Percentiles rank a stretch among this genome's conserved stretches.
Conservation (phyloP, 2,888 invertebrate species). For the Homarus gammarus region DNA sequence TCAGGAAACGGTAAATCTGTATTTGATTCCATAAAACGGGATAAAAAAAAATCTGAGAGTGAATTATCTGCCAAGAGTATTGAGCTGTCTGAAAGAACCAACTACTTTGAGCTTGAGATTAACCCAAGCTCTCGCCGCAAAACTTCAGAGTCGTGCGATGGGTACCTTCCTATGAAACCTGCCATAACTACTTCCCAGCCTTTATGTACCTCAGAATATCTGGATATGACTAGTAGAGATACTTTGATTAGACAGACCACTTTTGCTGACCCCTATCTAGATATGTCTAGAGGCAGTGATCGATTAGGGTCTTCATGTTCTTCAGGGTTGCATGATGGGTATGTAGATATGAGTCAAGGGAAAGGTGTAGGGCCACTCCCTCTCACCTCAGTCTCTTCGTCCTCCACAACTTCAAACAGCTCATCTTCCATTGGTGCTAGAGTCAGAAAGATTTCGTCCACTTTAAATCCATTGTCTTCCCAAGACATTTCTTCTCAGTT, state of each 20-base stretch:
- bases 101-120: conserved; percentile 62
- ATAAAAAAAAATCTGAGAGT: conserved; percentile 69
- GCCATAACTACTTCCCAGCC: conserved; percentile 51
- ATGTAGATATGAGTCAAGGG: conserved; percentile 75
- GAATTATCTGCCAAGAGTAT: conserved; percentile 59
- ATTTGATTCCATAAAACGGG: conserved; percentile 62
- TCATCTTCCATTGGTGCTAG: conserved; percentile 66
- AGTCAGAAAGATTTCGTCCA: conserved; percentile 64
- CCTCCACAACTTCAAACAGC: conserved; percentile 58
- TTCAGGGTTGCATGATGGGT: conserved; percentile 60
- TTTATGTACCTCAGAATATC: conserved; percentile 60
- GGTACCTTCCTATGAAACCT: conserved; percentile 73
- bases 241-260: conserved; percentile 28
- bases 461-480: conserved; percentile 69
- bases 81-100: conserved; percentile 53
- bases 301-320: conserved; percentile 32
- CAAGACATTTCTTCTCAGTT: conserved; percentile 64
- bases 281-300: conserved; percentile 58
- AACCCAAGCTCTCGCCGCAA: conserved; percentile 71
- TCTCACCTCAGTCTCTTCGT: conserved; percentile 53
- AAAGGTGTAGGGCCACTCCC: conserved; percentile 36
- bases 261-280: conserved; percentile 51
- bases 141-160: conserved; percentile 64
- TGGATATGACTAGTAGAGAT: conserved; percentile 61
- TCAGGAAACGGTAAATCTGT: conserved; percentile 69